Evolutionary conservation across 2,113 vertebrate species (phyloP).

Genomic region (Colistium nudipinnis): DNA sequence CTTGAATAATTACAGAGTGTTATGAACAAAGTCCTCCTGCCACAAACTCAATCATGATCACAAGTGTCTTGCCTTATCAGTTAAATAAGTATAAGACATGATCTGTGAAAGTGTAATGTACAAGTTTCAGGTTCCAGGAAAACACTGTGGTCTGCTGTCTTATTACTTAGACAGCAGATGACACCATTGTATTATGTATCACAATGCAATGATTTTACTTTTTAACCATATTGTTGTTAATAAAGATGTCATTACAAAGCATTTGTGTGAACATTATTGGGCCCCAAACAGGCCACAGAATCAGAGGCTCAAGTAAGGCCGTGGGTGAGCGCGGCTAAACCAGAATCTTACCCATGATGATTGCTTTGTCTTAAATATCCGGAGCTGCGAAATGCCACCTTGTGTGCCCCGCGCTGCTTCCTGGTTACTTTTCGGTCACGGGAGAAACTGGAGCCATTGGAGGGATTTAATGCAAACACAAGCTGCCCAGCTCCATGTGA

Average conservation of each 20-base stretch:
- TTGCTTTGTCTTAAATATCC: slow-evolving; percentile 10
- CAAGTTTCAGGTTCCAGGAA: too few species aligned
- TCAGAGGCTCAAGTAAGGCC: slow-evolving; percentile 33
- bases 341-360: slow-evolving; percentile 45
- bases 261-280: slow-evolving; percentile 34
- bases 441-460: slow-evolving; percentile 52
- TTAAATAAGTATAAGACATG: not conserved
- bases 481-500: slow-evolving; percentile 29
- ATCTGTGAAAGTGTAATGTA: slow-evolving; percentile 12
- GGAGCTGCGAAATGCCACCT: not conserved
- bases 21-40: slow-evolving; percentile 52
- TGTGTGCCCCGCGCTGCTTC: not conserved
- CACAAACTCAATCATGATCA: slow-evolving; percentile 13
- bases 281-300: slow-evolving; percentile 62
- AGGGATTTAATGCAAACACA: slow-evolving; percentile 44
- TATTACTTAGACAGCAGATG: slow-evolving; percentile 4
- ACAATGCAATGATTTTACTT: not conserved
- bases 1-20: slow-evolving; percentile 69
- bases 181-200: too few species aligned
- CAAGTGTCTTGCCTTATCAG: slow-evolving; percentile 8
- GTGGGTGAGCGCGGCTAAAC: slow-evolving; percentile 24
- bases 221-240: slow-evolving; percentile 29
- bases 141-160: too few species aligned
- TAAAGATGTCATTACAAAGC: slow-evolving; percentile 25
- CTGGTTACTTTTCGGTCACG: slow-evolving; percentile 14